Percentiles rank a stretch among this genome's conserved stretches.
These are phyloP conservation scores for Drosophila neocordata DNA, from an alignment of 1,140 invertebrate species.

Conservation along the genomic window DNA sequence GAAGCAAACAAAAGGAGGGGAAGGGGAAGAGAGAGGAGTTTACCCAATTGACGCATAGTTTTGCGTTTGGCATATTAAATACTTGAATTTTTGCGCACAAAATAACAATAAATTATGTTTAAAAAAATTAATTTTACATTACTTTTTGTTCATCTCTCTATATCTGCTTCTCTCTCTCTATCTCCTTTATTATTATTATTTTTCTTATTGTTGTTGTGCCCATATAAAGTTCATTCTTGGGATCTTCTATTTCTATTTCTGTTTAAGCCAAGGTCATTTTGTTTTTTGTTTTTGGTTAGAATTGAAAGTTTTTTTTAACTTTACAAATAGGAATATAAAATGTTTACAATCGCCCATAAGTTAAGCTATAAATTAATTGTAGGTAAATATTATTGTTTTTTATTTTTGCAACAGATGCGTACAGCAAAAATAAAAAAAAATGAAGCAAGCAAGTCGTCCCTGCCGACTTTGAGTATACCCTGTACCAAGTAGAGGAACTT, in stretches of 20 bases:
- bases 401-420: no score
- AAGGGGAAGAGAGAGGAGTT: background rate
- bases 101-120: conserved; percentile 76
- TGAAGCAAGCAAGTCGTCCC: no score
- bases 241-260: conserved; percentile 18
- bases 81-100: conserved; percentile 46
- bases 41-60: conserved; percentile 42
- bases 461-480: no score
- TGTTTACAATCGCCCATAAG: no score
- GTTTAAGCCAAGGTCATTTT: conserved; percentile 48
- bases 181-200: conserved; percentile 4
- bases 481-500: no score
- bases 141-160: conserved; percentile 22
- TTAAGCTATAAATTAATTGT: no score
- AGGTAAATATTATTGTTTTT: no score
- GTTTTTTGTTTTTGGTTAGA: no score
- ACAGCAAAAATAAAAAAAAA: no score
- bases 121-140: conserved; percentile 35
- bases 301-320: no score
- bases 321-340: no score
- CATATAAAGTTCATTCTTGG: conserved; percentile 45
- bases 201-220: conserved; percentile 42
- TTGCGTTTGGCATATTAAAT: conserved; percentile 59
- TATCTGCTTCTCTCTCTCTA: conserved; percentile 12
- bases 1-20: no score